These are phyloP conservation scores for Troides helena DNA, from an alignment of 2,888 invertebrate genomes.

Conservation along the genomic window DNA sequence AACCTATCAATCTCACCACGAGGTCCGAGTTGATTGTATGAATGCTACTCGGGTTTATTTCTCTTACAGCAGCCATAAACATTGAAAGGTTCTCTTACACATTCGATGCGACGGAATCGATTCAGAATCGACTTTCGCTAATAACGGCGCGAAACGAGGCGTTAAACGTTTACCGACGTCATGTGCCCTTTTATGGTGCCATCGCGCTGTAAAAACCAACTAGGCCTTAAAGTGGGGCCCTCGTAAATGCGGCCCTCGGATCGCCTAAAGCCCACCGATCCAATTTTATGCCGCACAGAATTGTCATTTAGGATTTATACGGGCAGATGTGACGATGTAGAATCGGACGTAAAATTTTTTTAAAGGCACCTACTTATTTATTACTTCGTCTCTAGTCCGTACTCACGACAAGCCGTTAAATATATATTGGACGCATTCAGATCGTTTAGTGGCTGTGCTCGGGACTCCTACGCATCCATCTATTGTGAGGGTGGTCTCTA, in stretches of 20 bases:
- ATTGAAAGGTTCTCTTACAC: not conserved
- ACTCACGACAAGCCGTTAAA: slow-evolving; percentile 23
- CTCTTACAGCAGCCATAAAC: not conserved
- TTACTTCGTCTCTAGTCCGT: slow-evolving; percentile 16
- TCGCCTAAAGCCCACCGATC: slow-evolving; percentile 65
- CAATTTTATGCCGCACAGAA: slow-evolving; percentile 65
- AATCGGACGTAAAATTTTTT: slow-evolving; percentile 33
- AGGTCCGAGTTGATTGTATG: not conserved
- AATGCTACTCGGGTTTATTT: slow-evolving; percentile 20
- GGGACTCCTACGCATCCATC: not conserved
- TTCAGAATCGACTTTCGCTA: slow-evolving; percentile 33
- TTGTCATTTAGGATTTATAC: slow-evolving; percentile 64
- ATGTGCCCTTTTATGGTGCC: slow-evolving; percentile 66
- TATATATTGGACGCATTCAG: slow-evolving; percentile 1
- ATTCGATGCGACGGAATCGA: slow-evolving; percentile 29
- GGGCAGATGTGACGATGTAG: slow-evolving; percentile 52
- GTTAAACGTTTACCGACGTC: slow-evolving; percentile 72
- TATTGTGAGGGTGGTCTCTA: too few species aligned
- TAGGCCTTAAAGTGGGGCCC: slow-evolving; percentile 60
- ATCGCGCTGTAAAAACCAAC: slow-evolving; percentile 62
- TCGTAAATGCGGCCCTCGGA: slow-evolving; percentile 67
- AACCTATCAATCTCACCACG: too few species aligned
- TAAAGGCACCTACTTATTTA: slow-evolving; percentile 23
- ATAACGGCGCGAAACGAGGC: slow-evolving; percentile 52
- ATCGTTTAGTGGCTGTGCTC: not conserved